These are phyloP conservation scores for Mamestra brassicae DNA, from an alignment of 2,888 invertebrate genomes.

Conservation along the genomic window DNA sequence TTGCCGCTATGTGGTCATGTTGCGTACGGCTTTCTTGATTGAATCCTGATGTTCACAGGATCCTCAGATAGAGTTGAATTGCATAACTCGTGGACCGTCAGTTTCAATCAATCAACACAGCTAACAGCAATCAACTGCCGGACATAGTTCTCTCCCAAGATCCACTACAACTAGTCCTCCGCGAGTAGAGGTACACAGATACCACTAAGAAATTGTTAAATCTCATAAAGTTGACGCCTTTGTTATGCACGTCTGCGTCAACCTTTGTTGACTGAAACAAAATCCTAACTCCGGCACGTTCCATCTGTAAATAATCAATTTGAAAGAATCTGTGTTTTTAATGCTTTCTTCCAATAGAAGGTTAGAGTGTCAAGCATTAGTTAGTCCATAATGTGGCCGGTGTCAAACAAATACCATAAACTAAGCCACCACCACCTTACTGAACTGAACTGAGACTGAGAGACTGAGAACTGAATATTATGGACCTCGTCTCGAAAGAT, in stretches of 20 bases:
- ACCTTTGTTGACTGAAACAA: conserved; percentile 12
- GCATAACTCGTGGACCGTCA: background rate
- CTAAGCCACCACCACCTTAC: too few relatives aligned
- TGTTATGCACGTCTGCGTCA: conserved; percentile 15
- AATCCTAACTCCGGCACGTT: conserved; percentile 28
- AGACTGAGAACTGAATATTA: too few relatives aligned
- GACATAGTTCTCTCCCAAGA: background rate
- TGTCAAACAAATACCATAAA: conserved; percentile 11
- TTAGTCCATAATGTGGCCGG: background rate
- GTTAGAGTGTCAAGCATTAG: background rate
- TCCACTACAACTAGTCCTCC: background rate
- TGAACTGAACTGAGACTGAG: too few relatives aligned
- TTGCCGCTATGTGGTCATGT: background rate
- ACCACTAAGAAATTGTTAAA: too few relatives aligned
- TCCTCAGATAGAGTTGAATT: background rate
- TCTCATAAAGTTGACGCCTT: conserved; percentile 1
- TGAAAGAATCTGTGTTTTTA: background rate
- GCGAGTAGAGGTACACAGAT: background rate
- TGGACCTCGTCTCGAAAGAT: conserved; percentile 5
- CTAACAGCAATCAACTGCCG: background rate
- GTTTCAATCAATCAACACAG: background rate
- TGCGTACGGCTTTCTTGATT: conserved; percentile 4
- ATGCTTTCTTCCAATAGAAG: conserved; percentile 24
- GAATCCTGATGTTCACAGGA: background rate
- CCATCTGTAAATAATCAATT: conserved; percentile 39